Evolutionary conservation across 2,888 invertebrate genomes (phyloP).

Genomic region (Pollenia griseotomentosa): DNA sequence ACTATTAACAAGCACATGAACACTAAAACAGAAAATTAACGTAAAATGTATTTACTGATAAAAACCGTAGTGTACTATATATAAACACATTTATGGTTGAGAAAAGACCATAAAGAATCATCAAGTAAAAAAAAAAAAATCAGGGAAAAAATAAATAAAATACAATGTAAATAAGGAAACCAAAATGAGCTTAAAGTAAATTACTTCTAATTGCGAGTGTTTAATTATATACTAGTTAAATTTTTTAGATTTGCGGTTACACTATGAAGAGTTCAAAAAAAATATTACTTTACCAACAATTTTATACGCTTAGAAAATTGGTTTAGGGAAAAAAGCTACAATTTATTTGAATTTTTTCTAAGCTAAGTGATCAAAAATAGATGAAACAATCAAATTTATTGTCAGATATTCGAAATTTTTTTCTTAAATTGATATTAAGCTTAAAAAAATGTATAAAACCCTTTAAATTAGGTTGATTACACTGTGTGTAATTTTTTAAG

Average conservation of each 20-base stretch:
- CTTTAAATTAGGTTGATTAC: too few species aligned
- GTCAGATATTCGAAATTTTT: too few species aligned
- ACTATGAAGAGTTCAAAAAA: constrained; percentile 24
- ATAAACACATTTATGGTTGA: constrained; percentile 50
- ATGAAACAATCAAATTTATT: too few species aligned
- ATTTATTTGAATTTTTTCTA: not conserved
- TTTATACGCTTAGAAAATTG: constrained; percentile 4
- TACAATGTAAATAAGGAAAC: constrained; percentile 33
- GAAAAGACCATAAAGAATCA: constrained; percentile 6
- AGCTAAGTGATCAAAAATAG: too few species aligned
- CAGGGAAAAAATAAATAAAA: not conserved
- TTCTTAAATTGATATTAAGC: too few species aligned
- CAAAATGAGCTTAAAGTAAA: constrained; percentile 78
- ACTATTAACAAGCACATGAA: constrained; percentile 41
- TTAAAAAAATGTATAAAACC: too few species aligned
- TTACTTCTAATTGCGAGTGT: constrained; percentile 82
- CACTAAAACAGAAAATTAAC: constrained; percentile 48
- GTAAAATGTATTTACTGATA: constrained; percentile 30
- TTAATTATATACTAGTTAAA: constrained; percentile 82
- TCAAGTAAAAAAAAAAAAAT: constrained; percentile 13
- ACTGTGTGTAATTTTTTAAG: too few species aligned
- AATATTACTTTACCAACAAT: constrained; percentile 20
- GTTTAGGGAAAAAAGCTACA: not conserved
- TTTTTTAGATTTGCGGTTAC: constrained; percentile 79
- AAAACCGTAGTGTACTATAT: constrained; percentile 10